These are phyloP conservation scores for Benitochromis conjunctus DNA, from an alignment of 2,113 vertebrate genomes.

Conservation along the genomic window DNA sequence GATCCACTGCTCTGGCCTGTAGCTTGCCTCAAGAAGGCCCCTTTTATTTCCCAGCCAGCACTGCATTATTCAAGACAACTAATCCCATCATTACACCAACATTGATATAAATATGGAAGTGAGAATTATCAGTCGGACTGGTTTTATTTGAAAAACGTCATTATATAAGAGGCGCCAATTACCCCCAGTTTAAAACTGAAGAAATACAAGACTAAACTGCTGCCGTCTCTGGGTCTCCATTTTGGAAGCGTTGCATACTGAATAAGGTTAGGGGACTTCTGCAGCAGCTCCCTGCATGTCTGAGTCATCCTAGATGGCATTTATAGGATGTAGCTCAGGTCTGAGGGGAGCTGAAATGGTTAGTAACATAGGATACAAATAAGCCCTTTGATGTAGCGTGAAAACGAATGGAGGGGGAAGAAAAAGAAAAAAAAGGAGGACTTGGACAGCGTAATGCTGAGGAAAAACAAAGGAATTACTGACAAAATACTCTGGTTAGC, in stretches of 20 bases:
- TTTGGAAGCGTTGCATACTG: background rate
- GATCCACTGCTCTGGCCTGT: background rate
- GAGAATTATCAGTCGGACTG: background rate
- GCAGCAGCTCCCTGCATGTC: background rate
- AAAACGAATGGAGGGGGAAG: background rate
- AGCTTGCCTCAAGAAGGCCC: background rate
- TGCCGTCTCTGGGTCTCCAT: background rate
- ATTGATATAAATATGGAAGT: background rate
- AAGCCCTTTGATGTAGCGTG: slow-evolving; percentile 11
- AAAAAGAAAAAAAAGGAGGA: background rate
- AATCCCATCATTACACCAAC: background rate
- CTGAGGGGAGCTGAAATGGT: slow-evolving; percentile 28
- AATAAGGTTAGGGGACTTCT: background rate
- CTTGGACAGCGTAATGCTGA: background rate
- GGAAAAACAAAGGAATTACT: background rate
- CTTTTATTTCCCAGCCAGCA: background rate
- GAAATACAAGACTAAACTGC: background rate
- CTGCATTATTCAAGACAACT: background rate
- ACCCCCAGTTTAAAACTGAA: background rate
- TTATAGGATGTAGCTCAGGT: slow-evolving; percentile 35
- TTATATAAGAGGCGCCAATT: background rate
- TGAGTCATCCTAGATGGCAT: slow-evolving; percentile 40
- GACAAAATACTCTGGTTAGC: background rate
- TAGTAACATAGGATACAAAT: slow-evolving; percentile 14
- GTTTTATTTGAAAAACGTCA: background rate